Base-by-base conservation (phyloP, 2,113 vertebrate species). In the Scalopus aquaticus region DNA sequence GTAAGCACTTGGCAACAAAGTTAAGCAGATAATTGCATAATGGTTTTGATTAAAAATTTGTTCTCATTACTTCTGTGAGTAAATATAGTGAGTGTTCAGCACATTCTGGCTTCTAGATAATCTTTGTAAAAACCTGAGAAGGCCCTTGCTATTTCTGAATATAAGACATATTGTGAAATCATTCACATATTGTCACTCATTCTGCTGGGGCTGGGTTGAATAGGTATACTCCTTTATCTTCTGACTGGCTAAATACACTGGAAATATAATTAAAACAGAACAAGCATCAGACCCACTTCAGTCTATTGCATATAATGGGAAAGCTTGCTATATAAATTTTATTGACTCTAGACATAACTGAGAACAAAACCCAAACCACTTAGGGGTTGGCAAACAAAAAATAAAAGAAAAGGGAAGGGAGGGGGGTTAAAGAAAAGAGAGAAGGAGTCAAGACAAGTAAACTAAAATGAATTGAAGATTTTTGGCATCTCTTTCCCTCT, bases 1-100 rank as follows among this genome's bases (percentile, higher is more conserved):
- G 58, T 28, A 92, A 28, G 22, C 12, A 60, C 62, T 58, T 78
- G 54, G 56, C 24, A 93, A 89, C 30, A 49, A 95, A 88, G 39
- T 80, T 79, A 64, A 87, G 54, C 56, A 69, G 88, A 20, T 30
- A 24, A 19, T 76, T 76, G 51, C 20, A 20, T 37, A 84, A 74
- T 56, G 69, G 49, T 16, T 44, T 70, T 85, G 35, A n/a, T 16
- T 4, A 64, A 62, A 60, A 35, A 77, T 58, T 44, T 37, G 64
- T 83, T 92, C 70, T 67, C 12, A n/a, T 46, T 62, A 69, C 24
- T 80, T 80, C 64, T 70, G 2, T 49, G 39, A 88, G 49, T 49
- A 74, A 88, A 89, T 84, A 37, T 22, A 6, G 60, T 76, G 32
- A 3, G 74, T 76, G 62, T 65, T 15, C 26, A 20, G 30, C 8